Evolutionary conservation across 2,113 vertebrate genomes (phyloP), one percentile per base, ranked within the genome.

Genomic region (Lathamus discolor): DNA sequence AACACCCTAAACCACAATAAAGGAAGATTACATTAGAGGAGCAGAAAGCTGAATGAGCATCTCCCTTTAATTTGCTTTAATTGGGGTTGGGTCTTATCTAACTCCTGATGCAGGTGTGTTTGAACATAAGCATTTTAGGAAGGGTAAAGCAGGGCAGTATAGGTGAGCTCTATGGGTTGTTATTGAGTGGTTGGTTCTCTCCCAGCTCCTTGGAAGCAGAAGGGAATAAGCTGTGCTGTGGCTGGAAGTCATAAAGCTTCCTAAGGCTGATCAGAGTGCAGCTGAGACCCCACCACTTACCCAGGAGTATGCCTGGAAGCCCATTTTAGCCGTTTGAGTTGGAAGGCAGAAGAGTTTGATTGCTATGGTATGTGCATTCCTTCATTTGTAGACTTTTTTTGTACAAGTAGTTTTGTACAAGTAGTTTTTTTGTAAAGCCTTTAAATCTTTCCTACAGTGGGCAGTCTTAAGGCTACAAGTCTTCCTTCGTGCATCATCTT

Each of bases 341-440:
- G 46, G 25, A 62, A 74, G 49, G 46, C 14, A 25, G 62, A 81
- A 66, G 37, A 15, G 6, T n/a, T 49, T 33, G 13, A n/a, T 64
- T 82, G 14, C 31, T 75, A 10, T 6, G 70, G 75, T 75, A 67
- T 6, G 66, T 37, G 11, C 2, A 2, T 39, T 46, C 10, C 4
- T 66, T 63, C 12, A 10, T 78, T 86, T 74, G 14, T 43, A 28
- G 13, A 39, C 11, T 79, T 66, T 46, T 78, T 11, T 64, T 64
- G 24, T 54, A 17, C 0, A 0, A 22, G n/a, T 8, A 43, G 43
- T 78, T 11, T 64, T 64, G 28, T 49, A 17, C 0, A 0, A 25
- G n/a, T 8, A 46, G 18, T 46, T 46, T 46, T 46, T 10, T 46
- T 23, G 39, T 7, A 57, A 57, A 67, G 7, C 31, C 78, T 62